These are phyloP conservation scores for Meloidogyne exigua DNA, from an alignment of 1,140 invertebrate species.

Conservation along the genomic window DNA sequence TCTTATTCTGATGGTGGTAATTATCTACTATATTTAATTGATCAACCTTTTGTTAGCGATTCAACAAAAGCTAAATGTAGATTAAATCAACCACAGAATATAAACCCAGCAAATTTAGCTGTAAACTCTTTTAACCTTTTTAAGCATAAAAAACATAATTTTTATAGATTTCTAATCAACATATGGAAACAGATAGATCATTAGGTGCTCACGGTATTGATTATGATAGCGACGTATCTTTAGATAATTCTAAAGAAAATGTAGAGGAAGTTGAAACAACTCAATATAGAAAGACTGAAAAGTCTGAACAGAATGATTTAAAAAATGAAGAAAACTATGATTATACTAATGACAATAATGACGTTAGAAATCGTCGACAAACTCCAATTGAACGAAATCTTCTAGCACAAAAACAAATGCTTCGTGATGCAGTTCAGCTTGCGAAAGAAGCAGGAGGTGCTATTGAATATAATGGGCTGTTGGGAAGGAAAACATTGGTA, in stretches of 20 bases:
- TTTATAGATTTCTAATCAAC: slow-evolving; percentile 59
- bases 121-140: slow-evolving; percentile 26
- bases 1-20: slow-evolving; percentile 56
- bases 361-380: slow-evolving; percentile 22
- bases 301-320: slow-evolving; percentile 7
- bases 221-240: slow-evolving; percentile 24
- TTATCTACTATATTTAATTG: slow-evolving; percentile 61
- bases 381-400: slow-evolving; percentile 38
- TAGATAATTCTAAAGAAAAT: slow-evolving; percentile 27
- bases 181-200: slow-evolving; percentile 47
- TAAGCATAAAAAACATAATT: not conserved
- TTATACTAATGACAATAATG: slow-evolving; percentile 23
- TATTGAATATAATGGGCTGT: slow-evolving; percentile 53
- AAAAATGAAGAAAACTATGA: slow-evolving; percentile 26
- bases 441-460: slow-evolving; percentile 52
- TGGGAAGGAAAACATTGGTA: slow-evolving; percentile 50
- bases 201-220: slow-evolving; percentile 28
- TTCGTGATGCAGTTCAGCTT: slow-evolving; percentile 52
- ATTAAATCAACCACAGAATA: slow-evolving; percentile 59
- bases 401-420: slow-evolving; percentile 42
- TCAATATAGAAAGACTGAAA: slow-evolving; percentile 4
- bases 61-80: slow-evolving; percentile 52
- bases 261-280: not conserved
- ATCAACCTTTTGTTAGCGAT: slow-evolving; percentile 57
- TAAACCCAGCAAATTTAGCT: slow-evolving; percentile 58